Percentiles rank a stretch among this genome's conserved stretches.
Evolutionary conservation across 2,888 invertebrate species (phyloP).

Genomic region (Trisateles emortualis): DNA sequence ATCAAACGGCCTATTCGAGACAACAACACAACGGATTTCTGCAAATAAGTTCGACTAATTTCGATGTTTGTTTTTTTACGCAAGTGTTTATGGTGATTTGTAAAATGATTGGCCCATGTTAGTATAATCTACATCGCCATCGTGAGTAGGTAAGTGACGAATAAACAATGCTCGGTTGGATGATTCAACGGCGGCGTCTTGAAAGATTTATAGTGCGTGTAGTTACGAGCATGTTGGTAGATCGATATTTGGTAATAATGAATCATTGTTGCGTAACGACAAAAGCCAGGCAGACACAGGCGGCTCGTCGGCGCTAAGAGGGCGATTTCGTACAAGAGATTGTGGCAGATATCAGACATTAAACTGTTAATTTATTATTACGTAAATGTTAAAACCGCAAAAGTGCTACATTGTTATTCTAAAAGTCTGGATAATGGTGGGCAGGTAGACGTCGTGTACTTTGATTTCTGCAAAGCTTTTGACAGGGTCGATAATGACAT

Average conservation of each 20-base stretch:
- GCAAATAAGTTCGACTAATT: constrained; percentile 50
- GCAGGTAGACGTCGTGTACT: no score
- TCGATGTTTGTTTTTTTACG: constrained; percentile 67
- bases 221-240: constrained; percentile 30
- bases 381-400: constrained; percentile 48
- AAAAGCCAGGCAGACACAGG: constrained; percentile 51
- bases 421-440: no score
- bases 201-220: constrained; percentile 49
- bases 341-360: constrained; percentile 51
- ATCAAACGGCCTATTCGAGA: constrained; percentile 47
- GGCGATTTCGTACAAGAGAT: constrained; percentile 50
- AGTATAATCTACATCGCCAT: constrained; percentile 43
- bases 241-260: constrained; percentile 67
- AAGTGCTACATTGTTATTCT: constrained; percentile 27
- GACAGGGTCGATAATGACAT: no score
- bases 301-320: constrained; percentile 52
- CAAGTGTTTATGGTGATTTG: constrained; percentile 50
- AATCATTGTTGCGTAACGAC: constrained; percentile 66
- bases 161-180: constrained; percentile 59
- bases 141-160: constrained; percentile 61
- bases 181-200: constrained; percentile 61
- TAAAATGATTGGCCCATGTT: constrained; percentile 28
- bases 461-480: no score
- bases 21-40: constrained; percentile 47
- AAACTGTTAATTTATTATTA: constrained; percentile 57